These are phyloP conservation scores for Onychomys arenicola DNA, from an alignment of 2,797 vertebrate species.

Conservation along the genomic window DNA sequence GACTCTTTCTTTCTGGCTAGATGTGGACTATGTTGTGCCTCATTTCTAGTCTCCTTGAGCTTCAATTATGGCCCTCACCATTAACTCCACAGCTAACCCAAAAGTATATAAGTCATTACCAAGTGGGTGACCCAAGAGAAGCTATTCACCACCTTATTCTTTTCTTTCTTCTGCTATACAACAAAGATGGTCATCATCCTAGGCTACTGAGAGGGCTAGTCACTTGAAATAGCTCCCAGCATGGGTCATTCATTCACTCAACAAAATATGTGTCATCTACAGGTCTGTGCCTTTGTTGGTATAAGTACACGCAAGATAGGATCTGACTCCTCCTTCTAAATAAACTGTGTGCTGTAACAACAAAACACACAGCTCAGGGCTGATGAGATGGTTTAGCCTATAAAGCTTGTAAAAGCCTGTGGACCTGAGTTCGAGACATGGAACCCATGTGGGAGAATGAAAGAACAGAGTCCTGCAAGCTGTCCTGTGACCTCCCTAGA, in stretches of 20 bases:
- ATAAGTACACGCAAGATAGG: not conserved
- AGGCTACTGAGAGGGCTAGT: not conserved
- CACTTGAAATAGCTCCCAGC: not conserved
- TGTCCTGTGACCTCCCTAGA: not conserved
- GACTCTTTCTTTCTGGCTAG: not conserved
- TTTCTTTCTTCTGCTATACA: not conserved
- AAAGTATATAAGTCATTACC: not conserved
- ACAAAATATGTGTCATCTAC: not conserved
- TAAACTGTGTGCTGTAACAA: not conserved
- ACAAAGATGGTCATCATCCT: not conserved
- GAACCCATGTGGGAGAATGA: not conserved
- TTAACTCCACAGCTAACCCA: not conserved
- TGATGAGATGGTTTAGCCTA: not conserved
- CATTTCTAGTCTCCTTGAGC: not conserved
- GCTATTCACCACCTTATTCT: not conserved
- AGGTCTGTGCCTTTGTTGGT: not conserved
- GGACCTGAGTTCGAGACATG: not conserved
- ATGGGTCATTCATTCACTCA: not conserved
- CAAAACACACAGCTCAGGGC: not conserved
- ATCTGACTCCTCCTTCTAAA: not conserved
- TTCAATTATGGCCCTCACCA: not conserved
- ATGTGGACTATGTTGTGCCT: not conserved
- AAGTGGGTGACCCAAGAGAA: not conserved
- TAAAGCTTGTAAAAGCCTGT: not conserved
- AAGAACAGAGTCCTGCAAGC: not conserved